Percentiles rank a stretch among this genome's conserved stretches.
These are phyloP conservation scores for Seladonia tumulorum DNA, from an alignment of 2,888 invertebrate genomes.

Conservation along the genomic window DNA sequence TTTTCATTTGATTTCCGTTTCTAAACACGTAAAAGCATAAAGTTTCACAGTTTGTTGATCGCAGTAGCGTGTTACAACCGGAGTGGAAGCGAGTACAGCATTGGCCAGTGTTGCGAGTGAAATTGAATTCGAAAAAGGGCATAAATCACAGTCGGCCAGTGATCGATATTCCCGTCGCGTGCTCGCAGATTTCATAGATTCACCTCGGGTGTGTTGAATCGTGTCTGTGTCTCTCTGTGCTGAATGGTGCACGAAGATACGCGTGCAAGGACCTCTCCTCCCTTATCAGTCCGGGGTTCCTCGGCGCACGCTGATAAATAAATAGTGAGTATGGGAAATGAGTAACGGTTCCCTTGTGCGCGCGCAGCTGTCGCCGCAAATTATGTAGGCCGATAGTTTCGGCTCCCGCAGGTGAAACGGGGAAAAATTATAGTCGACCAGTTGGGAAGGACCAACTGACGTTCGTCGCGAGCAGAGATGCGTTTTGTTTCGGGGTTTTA, in stretches of 20 bases:
- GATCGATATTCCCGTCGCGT: constrained; percentile 30
- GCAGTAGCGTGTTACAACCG: background rate
- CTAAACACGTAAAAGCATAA: background rate
- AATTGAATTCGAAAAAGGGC: background rate
- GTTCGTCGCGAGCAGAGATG: constrained; percentile 14
- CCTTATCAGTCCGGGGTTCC: constrained; percentile 42
- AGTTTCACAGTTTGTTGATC: background rate
- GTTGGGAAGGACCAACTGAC: background rate
- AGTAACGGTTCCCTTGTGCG: constrained; percentile 38
- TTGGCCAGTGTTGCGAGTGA: background rate
- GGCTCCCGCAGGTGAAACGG: constrained; percentile 15
- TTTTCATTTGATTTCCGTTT: no score
- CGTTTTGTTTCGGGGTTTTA: constrained; percentile 20
- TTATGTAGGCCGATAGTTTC: constrained; percentile 41
- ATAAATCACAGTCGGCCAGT: background rate
- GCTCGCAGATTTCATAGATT: constrained; percentile 16
- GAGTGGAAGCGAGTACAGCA: background rate
- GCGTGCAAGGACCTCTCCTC: constrained; percentile 12
- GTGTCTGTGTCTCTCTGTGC: constrained; percentile 12
- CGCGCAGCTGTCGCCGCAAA: constrained; percentile 59
- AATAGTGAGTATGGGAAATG: constrained; percentile 53
- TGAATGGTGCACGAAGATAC: constrained; percentile 30
- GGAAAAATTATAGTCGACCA: background rate
- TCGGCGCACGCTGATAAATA: constrained; percentile 46
- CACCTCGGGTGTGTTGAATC: background rate